Evolutionary conservation across 2,888 invertebrate genomes (phyloP), one percentile per base, ranked within the genome.

Genomic region (Drosophila macrospina): DNA sequence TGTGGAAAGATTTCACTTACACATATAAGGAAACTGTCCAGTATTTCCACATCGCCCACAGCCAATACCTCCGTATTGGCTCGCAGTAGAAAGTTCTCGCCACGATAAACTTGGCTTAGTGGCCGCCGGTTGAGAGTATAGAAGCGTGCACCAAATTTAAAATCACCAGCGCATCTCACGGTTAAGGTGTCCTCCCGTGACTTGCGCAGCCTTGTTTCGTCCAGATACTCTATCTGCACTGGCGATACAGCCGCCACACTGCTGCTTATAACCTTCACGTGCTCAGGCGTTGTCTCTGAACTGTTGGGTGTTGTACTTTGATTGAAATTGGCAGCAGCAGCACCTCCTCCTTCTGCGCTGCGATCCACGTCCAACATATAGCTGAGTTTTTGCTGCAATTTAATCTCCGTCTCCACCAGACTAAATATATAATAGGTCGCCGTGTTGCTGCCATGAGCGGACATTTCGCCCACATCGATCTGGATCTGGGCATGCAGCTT

Each of bases 401-500:
- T 91, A 48, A 92, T 90, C n/a, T 76, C 85, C 11, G 89, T 76
- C 66, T 92, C 92, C n/a, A 89, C 71, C 55, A 92, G 68, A 66
- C 92, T 92, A 47, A 91, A 91, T 10, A 92, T 86, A 64, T 91
- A 92, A 51, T 89, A 92, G n/a, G 90, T 88, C 30, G 90, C 90
- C 20, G 88, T 89, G 50, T 89, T 91, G 65, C 86, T 89, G 59
- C 90, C 86, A 51, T 92, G 91, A 56, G 86, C 88, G 11, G 91
- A 77, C 20, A 92, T 67, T 52, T 92, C 91, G 1, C 92, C 92
- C 67, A 92, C 90, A 66, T 92, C 92, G 51, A 92, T 91, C 73
- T 92, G 91, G 45, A 92, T 91, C 42, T 90, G 84, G 69, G 93
- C 80, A 52, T 93, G 92, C 87, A 94, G 82, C 90, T 93, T 92